A percentile compares a stretch with the other conserved stretches of the same genome.
These are phyloP conservation scores for Thalassoma bifasciatum DNA, from an alignment of 2,113 vertebrate genomes.

Conservation along the genomic window DNA sequence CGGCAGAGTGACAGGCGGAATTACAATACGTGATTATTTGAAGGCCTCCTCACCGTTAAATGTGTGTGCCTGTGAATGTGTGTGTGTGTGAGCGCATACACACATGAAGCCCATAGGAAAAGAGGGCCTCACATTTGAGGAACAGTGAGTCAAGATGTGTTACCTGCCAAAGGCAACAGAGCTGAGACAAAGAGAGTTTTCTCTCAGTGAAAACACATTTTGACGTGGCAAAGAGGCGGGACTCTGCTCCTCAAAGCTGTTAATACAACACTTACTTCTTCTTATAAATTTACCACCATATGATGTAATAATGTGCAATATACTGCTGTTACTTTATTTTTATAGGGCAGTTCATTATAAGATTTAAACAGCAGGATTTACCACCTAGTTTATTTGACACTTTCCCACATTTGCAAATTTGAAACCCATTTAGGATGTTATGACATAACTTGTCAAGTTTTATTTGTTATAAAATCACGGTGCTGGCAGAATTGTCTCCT, in stretches of 20 bases:
- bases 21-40: slow-evolving; percentile 23
- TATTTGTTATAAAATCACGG: too few relatives aligned
- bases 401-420: not conserved
- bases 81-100: slow-evolving; percentile 8
- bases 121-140: slow-evolving; percentile 17
- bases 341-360: not conserved
- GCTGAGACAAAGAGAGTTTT: slow-evolving; percentile 52
- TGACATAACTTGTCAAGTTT: too few relatives aligned
- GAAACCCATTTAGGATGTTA: not conserved
- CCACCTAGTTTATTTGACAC: not conserved
- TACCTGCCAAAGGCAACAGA: slow-evolving; percentile 60
- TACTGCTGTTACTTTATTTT: not conserved
- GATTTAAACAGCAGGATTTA: not conserved
- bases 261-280: slow-evolving; percentile 6
- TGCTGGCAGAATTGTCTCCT: too few relatives aligned
- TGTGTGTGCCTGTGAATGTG: slow-evolving; percentile 16
- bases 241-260: not conserved
- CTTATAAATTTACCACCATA: slow-evolving; percentile 4
- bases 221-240: slow-evolving; percentile 19
- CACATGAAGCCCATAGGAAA: too few relatives aligned
- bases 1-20: slow-evolving; percentile 30
- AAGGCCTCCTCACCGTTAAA: slow-evolving; percentile 12
- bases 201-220: slow-evolving; percentile 24
- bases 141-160: slow-evolving; percentile 49
- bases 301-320: not conserved